Evolutionary conservation across 2,888 invertebrate species (phyloP).

Genomic region (Diarsia rubi): DNA sequence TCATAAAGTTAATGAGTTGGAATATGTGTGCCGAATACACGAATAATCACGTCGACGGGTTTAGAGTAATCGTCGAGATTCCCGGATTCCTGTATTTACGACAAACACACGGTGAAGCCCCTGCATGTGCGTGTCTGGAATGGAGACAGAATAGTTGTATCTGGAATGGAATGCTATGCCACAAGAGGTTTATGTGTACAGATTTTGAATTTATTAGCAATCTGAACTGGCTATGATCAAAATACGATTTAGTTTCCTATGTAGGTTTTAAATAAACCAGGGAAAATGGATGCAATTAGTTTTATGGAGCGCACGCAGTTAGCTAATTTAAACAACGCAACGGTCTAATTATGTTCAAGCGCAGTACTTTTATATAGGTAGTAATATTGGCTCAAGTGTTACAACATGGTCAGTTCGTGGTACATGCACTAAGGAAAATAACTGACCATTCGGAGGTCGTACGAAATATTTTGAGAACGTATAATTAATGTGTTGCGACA

Average conservation of each 20-base stretch:
- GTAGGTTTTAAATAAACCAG: background rate
- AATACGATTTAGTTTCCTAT: background rate
- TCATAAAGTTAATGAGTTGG: constrained; percentile 45
- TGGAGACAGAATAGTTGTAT: background rate
- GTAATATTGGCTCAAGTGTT: background rate
- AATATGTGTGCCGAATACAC: constrained; percentile 23
- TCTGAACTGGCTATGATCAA: background rate
- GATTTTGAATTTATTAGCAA: background rate
- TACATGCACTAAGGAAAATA: constrained; percentile 13
- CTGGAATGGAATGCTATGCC: background rate
- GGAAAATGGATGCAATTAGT: constrained; percentile 10
- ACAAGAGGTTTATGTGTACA: background rate
- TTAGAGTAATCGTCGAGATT: constrained; percentile 16
- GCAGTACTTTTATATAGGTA: background rate
- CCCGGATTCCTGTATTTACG: constrained; percentile 18
- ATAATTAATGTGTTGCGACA: constrained; percentile 29
- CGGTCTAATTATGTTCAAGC: background rate
- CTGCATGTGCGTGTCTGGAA: background rate
- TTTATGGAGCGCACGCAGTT: background rate
- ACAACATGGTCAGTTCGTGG: background rate
- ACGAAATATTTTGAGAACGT: constrained; percentile 33
- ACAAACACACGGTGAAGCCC: background rate
- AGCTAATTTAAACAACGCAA: constrained; percentile 4
- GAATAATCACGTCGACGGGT: background rate
- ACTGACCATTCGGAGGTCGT: constrained; percentile 18